Base-by-base conservation (phyloP, 2,888 invertebrate genomes). In the Protophormia terraenovae region DNA sequence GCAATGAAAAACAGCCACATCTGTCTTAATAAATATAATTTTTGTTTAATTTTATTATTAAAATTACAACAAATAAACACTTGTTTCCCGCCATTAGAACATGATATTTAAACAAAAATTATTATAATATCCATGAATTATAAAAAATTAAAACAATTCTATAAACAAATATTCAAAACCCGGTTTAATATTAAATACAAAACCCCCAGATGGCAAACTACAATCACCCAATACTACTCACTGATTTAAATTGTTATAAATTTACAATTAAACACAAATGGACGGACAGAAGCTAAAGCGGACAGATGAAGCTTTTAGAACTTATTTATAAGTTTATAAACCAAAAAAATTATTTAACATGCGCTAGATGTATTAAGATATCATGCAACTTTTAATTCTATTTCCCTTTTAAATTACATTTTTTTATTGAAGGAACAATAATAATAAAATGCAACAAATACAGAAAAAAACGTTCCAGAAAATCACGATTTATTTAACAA, bases 41-140 rank as follows among this genome's bases (percentile, higher is more conserved):
- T 73, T 69, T 29, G 62, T 78, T 60, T n/a, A n/a, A 41, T 62
- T 69, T 60, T 19, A 66, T 12, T 38, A 73, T 55, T 35, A 60
- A 60, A 81, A 60, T 81, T 32, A 67, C 67, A 77, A 81, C 69
- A 81, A 76, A 71, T 64, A 82, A 85, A 85, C 85, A 85, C 82
- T 85, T 85, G 85, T 85, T 84, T 82, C 82, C 85, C 85, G 78
- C 85, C 82, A 75, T 58, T 82, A 41, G 47, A 78, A 82, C 81
- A 85, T 82, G 84, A 85, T 76, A 77, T 58, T 73, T 55, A 6
- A 47, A 16, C 41, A 38, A 27, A 35, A 71, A 35, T 35, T 66
- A 67, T 19, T 12, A 53, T 22, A 62, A 75, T 27, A 73, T 41
- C 69, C 64, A 82, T 85, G 82, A 82, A 82, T 85, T 78, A 71